Evolutionary conservation across 2,113 vertebrate species (phyloP).

Genomic region (Pollimyrus isidori): DNA sequence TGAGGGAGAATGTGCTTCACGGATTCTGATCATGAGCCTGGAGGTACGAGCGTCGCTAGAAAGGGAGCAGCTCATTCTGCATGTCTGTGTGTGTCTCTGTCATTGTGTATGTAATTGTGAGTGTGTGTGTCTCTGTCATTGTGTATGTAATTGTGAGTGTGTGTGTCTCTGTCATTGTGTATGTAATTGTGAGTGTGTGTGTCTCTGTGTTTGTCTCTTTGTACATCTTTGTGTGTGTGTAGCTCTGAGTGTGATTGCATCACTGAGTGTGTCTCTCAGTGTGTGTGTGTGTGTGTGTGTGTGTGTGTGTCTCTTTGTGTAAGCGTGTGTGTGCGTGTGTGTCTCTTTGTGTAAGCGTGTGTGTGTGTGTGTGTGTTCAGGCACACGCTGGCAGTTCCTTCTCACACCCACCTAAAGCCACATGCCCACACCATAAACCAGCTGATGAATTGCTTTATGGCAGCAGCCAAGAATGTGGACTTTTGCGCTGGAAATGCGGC

Average conservation of each 20-base stretch:
- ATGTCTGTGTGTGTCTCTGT: neutral
- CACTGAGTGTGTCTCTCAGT: neutral
- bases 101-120: neutral
- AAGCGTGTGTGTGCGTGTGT: neutral
- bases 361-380: neutral
- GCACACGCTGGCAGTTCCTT: neutral
- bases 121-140: neutral
- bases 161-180: neutral
- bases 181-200: neutral
- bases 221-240: neutral
- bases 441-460: neutral
- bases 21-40: neutral
- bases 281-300: too few relatives aligned
- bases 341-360: constrained; percentile 31
- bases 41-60: neutral
- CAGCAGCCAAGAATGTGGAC: neutral
- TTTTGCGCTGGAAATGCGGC: neutral
- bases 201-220: neutral
- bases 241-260: neutral
- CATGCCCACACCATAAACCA: constrained; percentile 10
- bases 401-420: neutral
- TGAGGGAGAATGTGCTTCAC: neutral
- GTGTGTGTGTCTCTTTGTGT: constrained; percentile 31
- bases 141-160: neutral
- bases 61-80: constrained; percentile 25